Conservation (phyloP, 2,888 invertebrate genomes). For the Macaria notata region DNA sequence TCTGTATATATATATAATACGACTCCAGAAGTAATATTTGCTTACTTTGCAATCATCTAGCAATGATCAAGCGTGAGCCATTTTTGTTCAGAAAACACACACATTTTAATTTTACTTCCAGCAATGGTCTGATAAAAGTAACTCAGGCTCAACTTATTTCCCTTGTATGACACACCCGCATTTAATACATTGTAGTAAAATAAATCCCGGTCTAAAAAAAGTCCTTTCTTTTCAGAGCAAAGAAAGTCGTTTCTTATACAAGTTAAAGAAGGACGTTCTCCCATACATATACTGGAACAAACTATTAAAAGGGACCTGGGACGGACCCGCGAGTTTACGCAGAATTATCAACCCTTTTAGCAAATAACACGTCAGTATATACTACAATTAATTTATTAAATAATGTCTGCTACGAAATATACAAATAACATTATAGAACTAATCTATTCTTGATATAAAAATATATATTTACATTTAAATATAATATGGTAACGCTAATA, state of each 20-base stretch:
- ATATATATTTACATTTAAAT: slow-evolving; percentile 2
- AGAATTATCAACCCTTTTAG: slow-evolving; percentile 60
- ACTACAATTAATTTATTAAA: slow-evolving; percentile 17
- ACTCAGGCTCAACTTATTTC: too few relatives aligned
- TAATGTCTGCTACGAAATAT: slow-evolving; percentile 13
- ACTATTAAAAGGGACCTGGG: slow-evolving; percentile 91
- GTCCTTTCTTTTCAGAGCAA: slow-evolving; percentile 64
- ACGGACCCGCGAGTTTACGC: slow-evolving; percentile 85
- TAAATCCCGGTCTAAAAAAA: background rate
- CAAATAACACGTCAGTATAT: slow-evolving; percentile 2
- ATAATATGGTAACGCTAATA: slow-evolving; percentile 7
- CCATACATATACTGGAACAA: slow-evolving; percentile 94
- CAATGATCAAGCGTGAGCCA: too few relatives aligned
- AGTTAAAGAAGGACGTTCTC: slow-evolving; percentile 91
- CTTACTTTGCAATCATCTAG: too few relatives aligned
- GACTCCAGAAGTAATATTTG: too few relatives aligned
- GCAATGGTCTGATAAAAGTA: too few relatives aligned
- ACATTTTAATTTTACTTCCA: too few relatives aligned
- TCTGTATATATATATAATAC: too few relatives aligned
- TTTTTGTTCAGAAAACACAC: too few relatives aligned
- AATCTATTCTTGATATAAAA: background rate
- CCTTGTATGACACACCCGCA: too few relatives aligned
- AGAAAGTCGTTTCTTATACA: slow-evolving; percentile 84
- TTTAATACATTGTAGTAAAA: too few relatives aligned
- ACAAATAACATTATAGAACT: slow-evolving; percentile 1